phyloP scores from a whole-genome alignment of 2,797 vertebrate species.

The Toxotes lorentzi region DNA sequence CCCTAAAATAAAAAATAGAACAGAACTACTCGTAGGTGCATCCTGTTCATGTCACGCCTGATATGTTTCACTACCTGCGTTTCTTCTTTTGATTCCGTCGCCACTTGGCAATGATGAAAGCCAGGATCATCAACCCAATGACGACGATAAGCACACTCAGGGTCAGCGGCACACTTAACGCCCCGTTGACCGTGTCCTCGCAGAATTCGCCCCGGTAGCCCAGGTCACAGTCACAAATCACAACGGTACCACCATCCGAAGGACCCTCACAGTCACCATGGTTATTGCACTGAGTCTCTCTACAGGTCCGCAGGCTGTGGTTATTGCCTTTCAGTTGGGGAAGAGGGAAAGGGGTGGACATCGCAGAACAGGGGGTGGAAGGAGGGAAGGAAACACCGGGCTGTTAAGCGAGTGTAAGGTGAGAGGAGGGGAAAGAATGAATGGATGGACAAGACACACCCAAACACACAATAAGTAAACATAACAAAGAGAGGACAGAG shows the following conservation, averaged over 20 bases:
- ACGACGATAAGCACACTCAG: slow-evolving; percentile 81
- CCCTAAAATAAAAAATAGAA: background rate
- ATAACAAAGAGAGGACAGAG: background rate
- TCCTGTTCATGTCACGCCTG: background rate
- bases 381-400: background rate
- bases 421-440: slow-evolving; percentile 21
- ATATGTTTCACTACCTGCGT: slow-evolving; percentile 76
- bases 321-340: slow-evolving; percentile 60
- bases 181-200: slow-evolving; percentile 75
- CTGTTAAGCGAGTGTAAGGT: background rate
- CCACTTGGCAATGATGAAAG: slow-evolving; percentile 83
- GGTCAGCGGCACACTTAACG: slow-evolving; percentile 77
- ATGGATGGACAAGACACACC: slow-evolving; percentile 19
- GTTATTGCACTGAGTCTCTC: slow-evolving; percentile 76
- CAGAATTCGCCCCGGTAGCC: slow-evolving; percentile 88
- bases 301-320: slow-evolving; percentile 76
- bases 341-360: slow-evolving; percentile 26
- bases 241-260: slow-evolving; percentile 30
- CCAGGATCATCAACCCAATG: slow-evolving; percentile 71
- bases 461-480: slow-evolving; percentile 32
- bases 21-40: background rate
- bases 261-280: slow-evolving; percentile 81
- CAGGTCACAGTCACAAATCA: slow-evolving; percentile 85
- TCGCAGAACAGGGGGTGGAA: slow-evolving; percentile 2
- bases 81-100: slow-evolving; percentile 72